Percentiles rank a stretch among this genome's conserved stretches.
Evolutionary conservation across 92 coral and sea anemone species (phyloP).

Genomic region (Palythoa heliodiscus): DNA sequence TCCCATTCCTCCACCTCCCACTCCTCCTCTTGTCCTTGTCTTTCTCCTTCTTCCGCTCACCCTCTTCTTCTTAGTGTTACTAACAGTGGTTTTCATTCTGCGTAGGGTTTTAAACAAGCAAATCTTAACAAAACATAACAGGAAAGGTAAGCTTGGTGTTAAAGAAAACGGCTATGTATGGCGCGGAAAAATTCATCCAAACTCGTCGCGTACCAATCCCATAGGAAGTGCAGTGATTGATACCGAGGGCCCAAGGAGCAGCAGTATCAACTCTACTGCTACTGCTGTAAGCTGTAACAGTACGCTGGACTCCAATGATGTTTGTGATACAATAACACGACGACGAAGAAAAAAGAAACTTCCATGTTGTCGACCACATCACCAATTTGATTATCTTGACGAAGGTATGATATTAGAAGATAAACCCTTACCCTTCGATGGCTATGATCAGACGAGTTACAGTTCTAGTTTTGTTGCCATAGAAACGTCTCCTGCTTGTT

Average conservation of each 20-base stretch:
- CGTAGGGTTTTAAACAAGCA: slow-evolving; percentile 31
- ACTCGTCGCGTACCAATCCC: background rate
- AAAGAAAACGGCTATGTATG: slow-evolving; percentile 16
- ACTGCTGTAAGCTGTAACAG: slow-evolving; percentile 28
- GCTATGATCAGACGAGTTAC: slow-evolving; percentile 55
- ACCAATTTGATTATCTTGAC: slow-evolving; percentile 79
- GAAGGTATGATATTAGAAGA: slow-evolving; percentile 90
- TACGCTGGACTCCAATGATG: slow-evolving; percentile 11
- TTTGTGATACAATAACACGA: slow-evolving; percentile 59
- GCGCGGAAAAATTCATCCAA: background rate
- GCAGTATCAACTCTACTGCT: slow-evolving; percentile 45
- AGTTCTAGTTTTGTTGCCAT: slow-evolving; percentile 77
- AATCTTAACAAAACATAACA: slow-evolving; percentile 16
- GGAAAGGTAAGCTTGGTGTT: background rate
- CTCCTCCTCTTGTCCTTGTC: too few relatives aligned
- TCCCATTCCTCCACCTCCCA: too few relatives aligned
- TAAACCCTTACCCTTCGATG: slow-evolving; percentile 72
- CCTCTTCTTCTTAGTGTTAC: background rate
- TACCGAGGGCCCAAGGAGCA: slow-evolving; percentile 25
- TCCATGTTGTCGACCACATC: slow-evolving; percentile 85
- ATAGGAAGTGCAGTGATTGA: slow-evolving; percentile 1
- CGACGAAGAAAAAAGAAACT: slow-evolving; percentile 84
- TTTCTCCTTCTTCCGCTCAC: too few relatives aligned
- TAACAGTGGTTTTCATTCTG: background rate
- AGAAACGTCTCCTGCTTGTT: slow-evolving; percentile 79